A percentile compares a stretch with the other conserved stretches of the same genome.
Conservation (phyloP, 2,888 invertebrate genomes). For the Cataglyphis livida region DNA sequence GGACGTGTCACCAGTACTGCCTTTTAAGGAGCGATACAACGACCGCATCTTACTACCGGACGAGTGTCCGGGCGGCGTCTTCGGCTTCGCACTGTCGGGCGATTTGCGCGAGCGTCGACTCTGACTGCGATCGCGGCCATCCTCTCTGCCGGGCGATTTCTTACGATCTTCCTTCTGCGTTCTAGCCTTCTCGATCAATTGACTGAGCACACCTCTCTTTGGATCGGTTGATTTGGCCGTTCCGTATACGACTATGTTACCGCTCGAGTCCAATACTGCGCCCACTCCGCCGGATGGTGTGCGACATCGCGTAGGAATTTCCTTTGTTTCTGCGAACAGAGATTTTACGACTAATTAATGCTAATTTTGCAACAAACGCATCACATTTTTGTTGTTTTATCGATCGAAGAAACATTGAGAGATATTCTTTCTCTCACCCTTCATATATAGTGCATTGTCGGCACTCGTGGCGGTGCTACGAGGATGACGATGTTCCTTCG, state of each 20-base stretch:
- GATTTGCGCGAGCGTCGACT: slow-evolving; percentile 83
- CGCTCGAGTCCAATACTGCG: slow-evolving; percentile 82
- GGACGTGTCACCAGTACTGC: slow-evolving; percentile 75
- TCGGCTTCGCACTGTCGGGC: slow-evolving; percentile 82
- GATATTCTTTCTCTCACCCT: slow-evolving; percentile 74
- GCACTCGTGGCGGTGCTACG: slow-evolving; percentile 78
- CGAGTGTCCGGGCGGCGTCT: slow-evolving; percentile 82
- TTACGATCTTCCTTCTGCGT: slow-evolving; percentile 86
- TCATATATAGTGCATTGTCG: slow-evolving; percentile 84
- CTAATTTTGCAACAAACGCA: slow-evolving; percentile 19
- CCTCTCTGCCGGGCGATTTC: slow-evolving; percentile 83
- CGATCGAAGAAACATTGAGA: background rate
- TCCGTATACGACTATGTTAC: slow-evolving; percentile 83
- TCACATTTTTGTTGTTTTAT: slow-evolving; percentile 52
- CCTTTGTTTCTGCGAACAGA: slow-evolving; percentile 79
- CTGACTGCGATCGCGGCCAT: slow-evolving; percentile 82
- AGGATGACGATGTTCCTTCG: slow-evolving; percentile 82
- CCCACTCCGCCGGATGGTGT: slow-evolving; percentile 81
- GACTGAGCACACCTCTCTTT: slow-evolving; percentile 86
- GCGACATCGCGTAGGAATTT: slow-evolving; percentile 81
- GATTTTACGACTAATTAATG: slow-evolving; percentile 32
- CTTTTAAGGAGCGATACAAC: slow-evolving; percentile 82
- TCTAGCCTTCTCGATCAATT: slow-evolving; percentile 87
- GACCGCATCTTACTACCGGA: slow-evolving; percentile 82
- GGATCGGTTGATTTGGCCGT: slow-evolving; percentile 79